These are phyloP conservation scores for Syncerus caffer DNA, from an alignment of 2,797 vertebrate genomes.

Conservation along the genomic window DNA sequence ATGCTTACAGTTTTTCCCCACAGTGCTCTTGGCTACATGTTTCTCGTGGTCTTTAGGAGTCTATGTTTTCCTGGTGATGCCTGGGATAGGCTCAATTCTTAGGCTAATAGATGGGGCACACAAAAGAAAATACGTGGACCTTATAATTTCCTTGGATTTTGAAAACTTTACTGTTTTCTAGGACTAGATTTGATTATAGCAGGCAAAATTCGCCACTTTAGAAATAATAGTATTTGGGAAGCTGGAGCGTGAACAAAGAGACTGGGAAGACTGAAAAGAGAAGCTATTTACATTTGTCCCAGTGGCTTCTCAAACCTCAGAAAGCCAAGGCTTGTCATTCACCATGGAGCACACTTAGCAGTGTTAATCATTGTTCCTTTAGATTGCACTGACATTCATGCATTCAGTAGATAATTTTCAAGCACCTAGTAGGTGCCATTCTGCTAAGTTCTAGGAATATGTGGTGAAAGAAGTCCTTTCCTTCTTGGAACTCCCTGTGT, in stretches of 20 bases:
- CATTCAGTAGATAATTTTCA: not conserved
- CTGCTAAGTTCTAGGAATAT: not conserved
- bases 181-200: constrained; percentile 50
- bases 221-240: not conserved
- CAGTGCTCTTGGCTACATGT: not conserved
- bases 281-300: not conserved
- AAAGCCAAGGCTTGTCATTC: not conserved
- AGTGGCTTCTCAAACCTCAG: not conserved
- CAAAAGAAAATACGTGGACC: constrained; percentile 44
- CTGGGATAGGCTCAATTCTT: not conserved
- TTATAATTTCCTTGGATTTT: constrained; percentile 55
- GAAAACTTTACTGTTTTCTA: constrained; percentile 42
- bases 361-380: not conserved
- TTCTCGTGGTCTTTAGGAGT: constrained; percentile 33
- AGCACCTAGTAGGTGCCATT: not conserved
- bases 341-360: not conserved
- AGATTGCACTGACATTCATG: not conserved
- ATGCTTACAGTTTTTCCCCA: not conserved
- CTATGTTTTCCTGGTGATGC: constrained; percentile 41
- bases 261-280: not conserved
- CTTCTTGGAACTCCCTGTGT: not conserved
- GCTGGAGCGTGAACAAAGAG: not conserved
- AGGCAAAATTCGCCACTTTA: constrained; percentile 32
- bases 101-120: not conserved
- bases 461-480: not conserved